A percentile compares a stretch with the other conserved stretches of the same genome.
Evolutionary conservation across 30 jellyfish, hydroid and myxozoan species (phyloP).

Genomic region (Pseudorhiza aurosa): DNA sequence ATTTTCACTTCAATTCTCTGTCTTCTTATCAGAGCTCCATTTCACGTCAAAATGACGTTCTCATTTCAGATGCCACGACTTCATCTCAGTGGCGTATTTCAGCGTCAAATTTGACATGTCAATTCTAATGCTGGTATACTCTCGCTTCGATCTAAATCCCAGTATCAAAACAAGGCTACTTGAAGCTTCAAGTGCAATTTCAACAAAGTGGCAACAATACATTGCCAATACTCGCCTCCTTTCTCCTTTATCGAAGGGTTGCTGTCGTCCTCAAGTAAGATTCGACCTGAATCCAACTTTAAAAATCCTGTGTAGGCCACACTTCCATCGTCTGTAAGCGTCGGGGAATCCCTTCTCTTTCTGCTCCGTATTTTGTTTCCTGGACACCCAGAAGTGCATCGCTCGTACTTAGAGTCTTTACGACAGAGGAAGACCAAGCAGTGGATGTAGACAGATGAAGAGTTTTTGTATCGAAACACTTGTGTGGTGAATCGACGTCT

Average conservation of each 20-base stretch:
- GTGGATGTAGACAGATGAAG: constrained; percentile 8
- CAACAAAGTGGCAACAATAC: no score
- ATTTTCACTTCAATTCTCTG: no score
- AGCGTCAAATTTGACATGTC: no score
- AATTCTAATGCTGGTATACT: no score
- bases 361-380: neutral
- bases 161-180: no score
- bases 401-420: neutral
- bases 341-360: constrained; percentile 1
- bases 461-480: neutral
- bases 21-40: no score
- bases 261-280: neutral
- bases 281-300: neutral
- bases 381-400: constrained; percentile 1
- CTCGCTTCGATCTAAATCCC: no score
- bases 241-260: neutral
- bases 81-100: no score
- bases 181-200: no score
- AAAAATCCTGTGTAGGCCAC: neutral
- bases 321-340: neutral
- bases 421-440: constrained; percentile 16
- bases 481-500: constrained; percentile 8
- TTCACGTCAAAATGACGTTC: no score
- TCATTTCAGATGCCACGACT: no score
- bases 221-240: no score